phyloP scores from a whole-genome alignment of 2,888 invertebrate species.

The Apoda limacodes region DNA sequence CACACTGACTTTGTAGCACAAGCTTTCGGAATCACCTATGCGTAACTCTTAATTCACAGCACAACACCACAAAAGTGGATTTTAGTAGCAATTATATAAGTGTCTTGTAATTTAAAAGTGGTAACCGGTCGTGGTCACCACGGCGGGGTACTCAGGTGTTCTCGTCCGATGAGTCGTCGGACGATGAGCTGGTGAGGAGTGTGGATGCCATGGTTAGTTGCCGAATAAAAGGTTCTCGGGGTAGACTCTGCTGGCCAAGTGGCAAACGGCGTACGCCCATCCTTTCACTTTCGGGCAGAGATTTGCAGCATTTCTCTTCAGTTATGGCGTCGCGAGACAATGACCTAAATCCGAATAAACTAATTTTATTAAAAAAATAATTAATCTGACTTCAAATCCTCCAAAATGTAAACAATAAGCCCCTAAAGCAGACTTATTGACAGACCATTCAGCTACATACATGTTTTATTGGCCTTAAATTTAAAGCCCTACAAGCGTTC shows the following conservation, averaged over 20 bases:
- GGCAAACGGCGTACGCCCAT: slow-evolving; percentile 63
- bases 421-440: too few relatives aligned
- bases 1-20: slow-evolving; percentile 10
- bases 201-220: slow-evolving; percentile 73
- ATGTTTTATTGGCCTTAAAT: too few relatives aligned
- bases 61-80: slow-evolving; percentile 5
- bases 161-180: slow-evolving; percentile 61
- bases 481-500: too few relatives aligned
- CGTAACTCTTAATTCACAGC: slow-evolving; percentile 9
- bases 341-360: too few relatives aligned
- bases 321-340: slow-evolving; percentile 77
- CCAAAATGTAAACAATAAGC: too few relatives aligned
- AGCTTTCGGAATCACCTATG: too few relatives aligned
- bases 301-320: slow-evolving; percentile 76
- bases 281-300: slow-evolving; percentile 70
- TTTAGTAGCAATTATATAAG: slow-evolving; percentile 34
- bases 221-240: slow-evolving; percentile 69
- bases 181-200: slow-evolving; percentile 74
- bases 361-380: too few relatives aligned
- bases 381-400: too few relatives aligned
- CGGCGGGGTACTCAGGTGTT: slow-evolving; percentile 64
- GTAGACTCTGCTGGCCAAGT: slow-evolving; percentile 67
- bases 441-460: too few relatives aligned
- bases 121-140: slow-evolving; percentile 63
- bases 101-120: slow-evolving; percentile 58